Evolutionary conservation across 2,888 invertebrate genomes (phyloP), one percentile per base, ranked within the genome.

Genomic region (Stictocephala bisonia): DNA sequence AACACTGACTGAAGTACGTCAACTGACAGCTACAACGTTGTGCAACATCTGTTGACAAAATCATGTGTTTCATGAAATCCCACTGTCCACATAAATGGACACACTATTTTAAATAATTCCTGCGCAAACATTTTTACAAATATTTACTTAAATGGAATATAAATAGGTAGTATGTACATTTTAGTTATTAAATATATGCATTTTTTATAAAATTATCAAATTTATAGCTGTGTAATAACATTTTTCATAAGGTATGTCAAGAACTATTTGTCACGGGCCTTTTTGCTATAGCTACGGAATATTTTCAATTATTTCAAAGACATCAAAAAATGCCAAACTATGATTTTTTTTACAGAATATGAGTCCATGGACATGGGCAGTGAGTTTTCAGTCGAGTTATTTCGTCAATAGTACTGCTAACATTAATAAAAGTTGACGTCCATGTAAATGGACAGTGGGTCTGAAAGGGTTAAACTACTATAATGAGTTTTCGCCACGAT

Each of bases 71-170:
- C 7, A 11, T 35, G 35, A 11, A 44, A n/a, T n/a, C 56, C 56
- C 56, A 56, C 26, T 7, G 56, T 56, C 27, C 56, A 56, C 29
- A 15, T n/a, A 26, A 11, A 56, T 56, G 56, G 56, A 22, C 56
- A 56, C 27, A 2, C n/a, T 13, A n/a, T 56, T 56, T 56, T 29
- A 26, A 26, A 56, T 4, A 2, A 56, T 27, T 56, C 27, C 44
- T 44, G 18, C n/a, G 44, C 6, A 3, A 7, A 7, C 18, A n/a
- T 44, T 44, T 44, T 3, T 44, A 44, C 18, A 44, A n/a, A n/a
- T n/a, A n/a, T n/a, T n/a, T n/a, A n/a, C n/a, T n/a, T n/a, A n/a
- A n/a, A n/a, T n/a, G n/a, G n/a, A n/a, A n/a, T n/a, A n/a, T n/a
- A n/a, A n/a, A 44, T 44, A 44, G 4, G 18, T 15, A 44, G 7